Evolutionary conservation across 2,888 invertebrate species (phyloP), one percentile per base, ranked within the genome.

Genomic region (Oegoconia quadripuncta): DNA sequence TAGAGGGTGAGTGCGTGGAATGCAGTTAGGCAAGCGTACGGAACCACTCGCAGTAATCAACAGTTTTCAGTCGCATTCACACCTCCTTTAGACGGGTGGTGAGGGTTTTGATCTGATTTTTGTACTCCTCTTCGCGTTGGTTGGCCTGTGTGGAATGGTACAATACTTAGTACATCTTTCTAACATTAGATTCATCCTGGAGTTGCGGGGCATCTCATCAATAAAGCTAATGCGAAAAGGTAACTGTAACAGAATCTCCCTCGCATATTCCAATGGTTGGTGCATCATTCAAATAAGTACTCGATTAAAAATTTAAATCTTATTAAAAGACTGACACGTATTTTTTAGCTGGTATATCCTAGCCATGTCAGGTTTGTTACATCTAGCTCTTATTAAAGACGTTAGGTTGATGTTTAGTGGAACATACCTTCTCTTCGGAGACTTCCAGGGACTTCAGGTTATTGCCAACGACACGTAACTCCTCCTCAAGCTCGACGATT

Each of bases 401-500:
- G 5, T 25, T n/a, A 36, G 22, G 34, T 26, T 28, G 15, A 27
- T 13, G 27, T 27, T 39, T 41, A 51, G 43, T 32, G 35, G 22
- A 48, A 78, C 89, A 88, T 93, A 98, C 98, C 96, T 98, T 99
- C 90, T 98, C 98, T 91, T 99, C 98, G 74, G 97, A 97, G 81
- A 99, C 98, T 92, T 99, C 99, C 82, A 99, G 95, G 81, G 99
- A 99, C 90, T 99, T 99, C 91, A 99, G 92, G 93, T 99, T 99
- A 94, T 99, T 99, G 83, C 99, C 99, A 87, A 99, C 99, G 75
- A 99, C 99, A 86, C 98, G 97, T 88, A 99, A 93, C 89, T 99
- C 99, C 88, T 99, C 99, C 89, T 99, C 99, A 91, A 99, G 95
- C 90, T 99, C 99, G 87, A 98, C 97, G 90, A 99, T 99, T 94